These are phyloP conservation scores for Chouioia cunea DNA, from an alignment of 2,888 invertebrate genomes.

Conservation along the genomic window DNA sequence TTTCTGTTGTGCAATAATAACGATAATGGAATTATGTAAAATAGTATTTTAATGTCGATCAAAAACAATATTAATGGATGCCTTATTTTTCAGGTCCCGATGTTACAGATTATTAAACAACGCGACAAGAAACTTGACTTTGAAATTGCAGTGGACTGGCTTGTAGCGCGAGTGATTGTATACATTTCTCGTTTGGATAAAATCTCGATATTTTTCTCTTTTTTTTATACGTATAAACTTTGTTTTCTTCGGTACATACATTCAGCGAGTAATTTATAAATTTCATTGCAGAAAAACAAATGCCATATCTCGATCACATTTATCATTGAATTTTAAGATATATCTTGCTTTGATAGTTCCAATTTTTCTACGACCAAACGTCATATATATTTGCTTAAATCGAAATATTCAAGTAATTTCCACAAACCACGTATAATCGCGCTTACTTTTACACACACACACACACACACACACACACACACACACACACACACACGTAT, in stretches of 20 bases:
- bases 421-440: too few relatives aligned
- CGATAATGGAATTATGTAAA: constrained; percentile 4
- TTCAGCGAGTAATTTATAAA: constrained; percentile 4
- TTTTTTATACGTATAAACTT: constrained; percentile 55
- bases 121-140: constrained; percentile 46
- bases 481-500: constrained; percentile 25
- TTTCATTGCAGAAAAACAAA: constrained; percentile 12
- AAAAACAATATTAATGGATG: constrained; percentile 19
- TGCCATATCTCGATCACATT: constrained; percentile 1
- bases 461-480: constrained; percentile 8
- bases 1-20: background rate
- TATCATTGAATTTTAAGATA: constrained; percentile 13
- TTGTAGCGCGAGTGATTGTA: constrained; percentile 59
- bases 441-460: constrained; percentile 3
- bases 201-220: constrained; percentile 52
- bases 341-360: constrained; percentile 37
- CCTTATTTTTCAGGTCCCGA: constrained; percentile 63
- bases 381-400: too few relatives aligned
- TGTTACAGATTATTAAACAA: constrained; percentile 63
- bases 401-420: background rate
- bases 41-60: constrained; percentile 22
- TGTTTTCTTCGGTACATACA: constrained; percentile 35
- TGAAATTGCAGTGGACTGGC: constrained; percentile 52
- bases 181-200: constrained; percentile 42
- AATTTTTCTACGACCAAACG: constrained; percentile 40